phyloP scores from a whole-genome alignment of 2,113 vertebrate genomes.

The Chrysochloris asiatica region DNA sequence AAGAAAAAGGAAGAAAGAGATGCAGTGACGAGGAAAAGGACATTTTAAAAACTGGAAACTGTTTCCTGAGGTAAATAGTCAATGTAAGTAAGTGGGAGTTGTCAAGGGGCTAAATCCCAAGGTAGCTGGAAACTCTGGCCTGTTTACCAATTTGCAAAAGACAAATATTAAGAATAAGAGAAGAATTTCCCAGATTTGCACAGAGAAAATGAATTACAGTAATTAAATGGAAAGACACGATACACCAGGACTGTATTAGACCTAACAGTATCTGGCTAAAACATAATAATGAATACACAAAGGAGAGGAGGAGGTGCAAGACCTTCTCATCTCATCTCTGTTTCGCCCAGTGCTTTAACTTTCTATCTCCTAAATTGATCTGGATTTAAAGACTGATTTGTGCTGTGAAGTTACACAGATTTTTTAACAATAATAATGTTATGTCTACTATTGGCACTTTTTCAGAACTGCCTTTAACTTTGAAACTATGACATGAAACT shows the following conservation, averaged over 20 bases:
- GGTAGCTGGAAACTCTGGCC: neutral
- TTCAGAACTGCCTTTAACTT: constrained; percentile 21
- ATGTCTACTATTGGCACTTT: constrained; percentile 11
- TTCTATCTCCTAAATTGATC: neutral
- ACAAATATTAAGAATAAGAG: neutral
- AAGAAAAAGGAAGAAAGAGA: neutral
- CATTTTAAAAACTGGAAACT: neutral
- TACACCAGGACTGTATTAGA: neutral
- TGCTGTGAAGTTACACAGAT: neutral
- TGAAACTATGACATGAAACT: neutral
- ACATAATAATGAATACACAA: too few species aligned
- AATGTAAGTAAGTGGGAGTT: neutral
- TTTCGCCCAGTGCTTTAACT: neutral
- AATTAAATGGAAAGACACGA: neutral
- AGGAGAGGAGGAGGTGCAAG: neutral
- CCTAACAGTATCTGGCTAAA: neutral
- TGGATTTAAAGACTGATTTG: neutral
- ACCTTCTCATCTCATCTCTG: neutral
- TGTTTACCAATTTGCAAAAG: neutral
- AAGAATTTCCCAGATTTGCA: neutral
- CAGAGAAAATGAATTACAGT: neutral
- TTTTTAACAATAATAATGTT: neutral
- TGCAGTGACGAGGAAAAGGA: accelerated
- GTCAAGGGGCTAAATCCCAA: neutral
- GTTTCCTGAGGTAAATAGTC: neutral